These are phyloP conservation scores for Monoplex corrugatus DNA, from an alignment of 2,888 invertebrate species.

Conservation along the genomic window DNA sequence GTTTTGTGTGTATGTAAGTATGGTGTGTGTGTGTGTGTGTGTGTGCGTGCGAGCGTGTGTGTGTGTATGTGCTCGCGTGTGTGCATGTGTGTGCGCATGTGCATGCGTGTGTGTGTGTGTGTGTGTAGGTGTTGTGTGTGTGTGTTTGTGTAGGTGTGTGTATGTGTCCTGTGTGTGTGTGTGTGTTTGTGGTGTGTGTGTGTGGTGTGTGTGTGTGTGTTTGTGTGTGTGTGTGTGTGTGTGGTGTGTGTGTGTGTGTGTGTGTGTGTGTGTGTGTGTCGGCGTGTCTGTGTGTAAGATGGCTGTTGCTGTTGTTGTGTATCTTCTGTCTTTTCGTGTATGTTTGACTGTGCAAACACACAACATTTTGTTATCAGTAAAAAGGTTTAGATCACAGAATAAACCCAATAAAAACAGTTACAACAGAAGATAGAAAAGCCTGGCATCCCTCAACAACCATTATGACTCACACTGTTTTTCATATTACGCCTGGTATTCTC, in stretches of 20 bases:
- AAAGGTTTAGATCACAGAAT: too few relatives aligned
- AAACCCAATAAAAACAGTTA: too few relatives aligned
- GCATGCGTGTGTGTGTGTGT: background rate
- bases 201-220: constrained; percentile 7
- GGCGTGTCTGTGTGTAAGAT: background rate
- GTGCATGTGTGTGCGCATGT: background rate
- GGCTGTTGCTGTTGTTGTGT: too few relatives aligned
- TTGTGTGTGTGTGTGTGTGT: background rate
- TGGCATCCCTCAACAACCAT: too few relatives aligned
- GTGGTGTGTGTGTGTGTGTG: background rate
- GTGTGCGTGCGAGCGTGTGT: background rate
- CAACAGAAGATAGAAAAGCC: too few relatives aligned
- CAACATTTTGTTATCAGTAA: too few relatives aligned
- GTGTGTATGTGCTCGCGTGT: too few relatives aligned
- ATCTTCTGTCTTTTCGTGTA: too few relatives aligned
- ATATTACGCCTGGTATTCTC: too few relatives aligned
- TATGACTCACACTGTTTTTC: too few relatives aligned
- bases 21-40: background rate
- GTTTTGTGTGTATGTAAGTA: background rate
- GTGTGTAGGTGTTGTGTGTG: background rate
- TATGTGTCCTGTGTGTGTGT: background rate
- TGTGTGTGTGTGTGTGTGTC: background rate
- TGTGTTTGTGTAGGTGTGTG: background rate
- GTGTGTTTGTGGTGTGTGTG: too few relatives aligned
- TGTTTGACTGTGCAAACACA: too few relatives aligned